Evolutionary conservation across 1,140 invertebrate species (phyloP).

Genomic region (Helicoverpa zea): DNA sequence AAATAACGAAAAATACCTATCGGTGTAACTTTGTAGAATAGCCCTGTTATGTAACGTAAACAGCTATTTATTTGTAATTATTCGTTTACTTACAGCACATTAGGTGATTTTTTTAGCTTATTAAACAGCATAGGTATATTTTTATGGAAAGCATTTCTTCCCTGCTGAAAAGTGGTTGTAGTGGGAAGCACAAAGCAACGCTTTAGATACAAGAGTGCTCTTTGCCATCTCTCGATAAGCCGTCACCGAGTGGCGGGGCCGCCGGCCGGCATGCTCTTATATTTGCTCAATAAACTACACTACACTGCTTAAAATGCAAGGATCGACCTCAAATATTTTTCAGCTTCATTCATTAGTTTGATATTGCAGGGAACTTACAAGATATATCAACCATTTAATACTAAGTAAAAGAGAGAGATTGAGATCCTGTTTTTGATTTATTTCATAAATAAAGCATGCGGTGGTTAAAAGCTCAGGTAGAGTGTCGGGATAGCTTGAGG

Average conservation of each 20-base stretch:
- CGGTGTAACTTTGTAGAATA: neutral
- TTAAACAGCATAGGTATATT: conserved; percentile 51
- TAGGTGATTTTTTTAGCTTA: neutral
- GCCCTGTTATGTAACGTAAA: neutral
- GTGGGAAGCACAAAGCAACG: conserved; percentile 79
- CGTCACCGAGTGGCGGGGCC: conserved; percentile 56
- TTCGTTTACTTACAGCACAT: neutral
- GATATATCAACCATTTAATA: neutral
- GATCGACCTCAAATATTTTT: conserved; percentile 18
- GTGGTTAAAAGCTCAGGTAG: conserved; percentile 13
- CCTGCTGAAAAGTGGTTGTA: conserved; percentile 71
- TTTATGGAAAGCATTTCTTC: conserved; percentile 68
- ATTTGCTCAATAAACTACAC: conserved; percentile 66
- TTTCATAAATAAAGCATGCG: conserved; percentile 9
- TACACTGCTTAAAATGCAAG: conserved; percentile 41
- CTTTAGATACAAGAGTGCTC: conserved; percentile 77
- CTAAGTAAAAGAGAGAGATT: neutral
- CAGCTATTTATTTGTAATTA: neutral
- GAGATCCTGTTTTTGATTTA: neutral
- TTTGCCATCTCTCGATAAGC: conserved; percentile 80
- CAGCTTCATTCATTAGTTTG: conserved; percentile 18
- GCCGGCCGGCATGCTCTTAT: conserved; percentile 58
- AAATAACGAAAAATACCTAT: neutral
- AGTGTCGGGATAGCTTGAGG: conserved; percentile 28
- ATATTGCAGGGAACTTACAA: conserved; percentile 9